Evolutionary conservation across 2,888 invertebrate species (phyloP).

Genomic region (Coleophora flavipennella): DNA sequence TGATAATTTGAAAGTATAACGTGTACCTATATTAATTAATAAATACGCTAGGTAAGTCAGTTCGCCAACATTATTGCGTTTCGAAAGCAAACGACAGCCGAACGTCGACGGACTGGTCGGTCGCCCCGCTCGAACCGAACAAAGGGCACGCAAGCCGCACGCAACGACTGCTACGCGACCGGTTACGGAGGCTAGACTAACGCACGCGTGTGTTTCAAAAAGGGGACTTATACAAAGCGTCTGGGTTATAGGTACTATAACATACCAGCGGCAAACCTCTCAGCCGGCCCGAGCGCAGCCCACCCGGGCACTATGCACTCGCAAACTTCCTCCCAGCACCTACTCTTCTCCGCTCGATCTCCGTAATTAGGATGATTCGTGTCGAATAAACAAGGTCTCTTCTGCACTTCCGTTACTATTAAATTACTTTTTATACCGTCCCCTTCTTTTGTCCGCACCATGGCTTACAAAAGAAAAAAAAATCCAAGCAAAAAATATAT

Average conservation of each 20-base stretch:
- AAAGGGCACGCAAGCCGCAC: slow-evolving; percentile 61
- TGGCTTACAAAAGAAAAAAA: slow-evolving; percentile 12
- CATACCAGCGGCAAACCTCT: slow-evolving; percentile 60
- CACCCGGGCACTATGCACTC: slow-evolving; percentile 59
- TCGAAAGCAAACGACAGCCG: slow-evolving; percentile 50
- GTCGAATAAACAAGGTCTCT: slow-evolving; percentile 55
- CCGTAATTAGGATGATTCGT: slow-evolving; percentile 56
- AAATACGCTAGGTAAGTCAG: slow-evolving; percentile 11
- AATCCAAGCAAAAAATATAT: too few relatives aligned
- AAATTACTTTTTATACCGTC: slow-evolving; percentile 56
- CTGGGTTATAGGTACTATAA: neutral
- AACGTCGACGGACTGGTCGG: too few relatives aligned
- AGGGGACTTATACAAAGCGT: neutral
- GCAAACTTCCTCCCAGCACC: slow-evolving; percentile 65
- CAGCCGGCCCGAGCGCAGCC: slow-evolving; percentile 45
- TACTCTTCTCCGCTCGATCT: slow-evolving; percentile 57
- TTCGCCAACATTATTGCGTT: slow-evolving; percentile 46
- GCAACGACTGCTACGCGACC: slow-evolving; percentile 46
- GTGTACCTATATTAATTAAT: slow-evolving; percentile 23
- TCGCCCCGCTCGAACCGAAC: slow-evolving; percentile 31
- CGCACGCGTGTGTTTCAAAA: slow-evolving; percentile 18
- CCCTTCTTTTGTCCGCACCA: slow-evolving; percentile 55
- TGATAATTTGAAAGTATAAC: slow-evolving; percentile 15
- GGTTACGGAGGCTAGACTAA: slow-evolving; percentile 21
- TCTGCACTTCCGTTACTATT: slow-evolving; percentile 57